Conservation (phyloP, 2,888 invertebrate genomes). For the Nomada fucata region DNA sequence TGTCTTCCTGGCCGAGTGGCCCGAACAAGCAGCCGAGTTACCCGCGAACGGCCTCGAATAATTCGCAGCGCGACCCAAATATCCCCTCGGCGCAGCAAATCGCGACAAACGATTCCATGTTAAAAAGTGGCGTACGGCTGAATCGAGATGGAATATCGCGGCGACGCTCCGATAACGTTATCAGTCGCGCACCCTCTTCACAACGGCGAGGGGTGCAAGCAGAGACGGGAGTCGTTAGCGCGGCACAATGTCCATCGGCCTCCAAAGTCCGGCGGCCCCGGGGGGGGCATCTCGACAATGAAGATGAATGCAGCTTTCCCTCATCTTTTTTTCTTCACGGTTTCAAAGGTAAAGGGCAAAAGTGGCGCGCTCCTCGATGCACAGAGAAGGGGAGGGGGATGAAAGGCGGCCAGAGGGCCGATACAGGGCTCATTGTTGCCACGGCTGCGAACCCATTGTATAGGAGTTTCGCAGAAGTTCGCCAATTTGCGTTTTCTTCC, state of each 20-base stretch:
- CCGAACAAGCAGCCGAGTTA: conserved; percentile 7
- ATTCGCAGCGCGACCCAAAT: conserved; percentile 20
- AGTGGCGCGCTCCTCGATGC: conserved; percentile 45
- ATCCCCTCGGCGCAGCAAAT: neutral
- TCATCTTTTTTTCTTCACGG: conserved; percentile 24
- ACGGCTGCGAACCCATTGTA: conserved; percentile 58
- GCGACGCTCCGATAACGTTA: conserved; percentile 16
- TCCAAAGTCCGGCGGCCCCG: conserved; percentile 25
- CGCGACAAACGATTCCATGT: conserved; percentile 33
- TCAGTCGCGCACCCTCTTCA: conserved; percentile 21
- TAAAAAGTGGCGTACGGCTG: neutral
- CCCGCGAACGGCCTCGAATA: conserved; percentile 8
- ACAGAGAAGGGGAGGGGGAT: neutral
- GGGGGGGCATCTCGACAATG: conserved; percentile 58
- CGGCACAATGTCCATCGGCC: conserved; percentile 38
- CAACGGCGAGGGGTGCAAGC: conserved; percentile 22
- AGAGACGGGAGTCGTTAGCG: conserved; percentile 59
- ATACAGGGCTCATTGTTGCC: conserved; percentile 67
- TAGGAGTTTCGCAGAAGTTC: conserved; percentile 65
- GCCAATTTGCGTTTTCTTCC: conserved; percentile 69
- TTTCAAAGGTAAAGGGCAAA: conserved; percentile 41
- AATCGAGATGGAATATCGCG: conserved; percentile 19
- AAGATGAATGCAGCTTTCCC: conserved; percentile 62
- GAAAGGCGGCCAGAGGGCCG: conserved; percentile 3
- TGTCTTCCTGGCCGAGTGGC: conserved; percentile 34